Base-by-base conservation (phyloP, 2,797 vertebrate genomes). In the Oreonectes daqikongensis region DNA sequence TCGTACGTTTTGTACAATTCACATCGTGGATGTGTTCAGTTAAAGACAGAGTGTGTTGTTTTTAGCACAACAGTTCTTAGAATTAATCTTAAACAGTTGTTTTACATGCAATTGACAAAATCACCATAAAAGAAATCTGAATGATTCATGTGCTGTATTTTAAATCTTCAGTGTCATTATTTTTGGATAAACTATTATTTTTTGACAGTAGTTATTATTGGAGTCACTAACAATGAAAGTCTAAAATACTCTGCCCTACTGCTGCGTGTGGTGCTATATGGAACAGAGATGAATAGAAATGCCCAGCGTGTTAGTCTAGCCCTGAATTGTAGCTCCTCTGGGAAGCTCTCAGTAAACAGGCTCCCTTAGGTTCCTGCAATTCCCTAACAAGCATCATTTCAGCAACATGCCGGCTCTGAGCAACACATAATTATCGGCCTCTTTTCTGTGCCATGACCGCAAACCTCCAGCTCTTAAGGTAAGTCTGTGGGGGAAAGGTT, bases 381-480 rank as follows among this genome's bases (percentile, higher is more conserved):
- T 66, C 53, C 61, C 40, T 78, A 80, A 78, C 75, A 61, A 79
- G 65, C 46, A 74, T 75, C 55, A 64, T n/a, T 69, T 59, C 35
- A 78, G 55, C 53, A 65, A 18, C 46, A 77, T 66, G 69, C 35
- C 66, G 53, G n/a, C 44, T 72, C 46, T 42, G 66, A 63, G 52
- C 20, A 60, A 64, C 65, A 81, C 40, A 81, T 75, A 50, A 81
- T 78, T 40, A 72, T 30, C 9, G 14, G 20, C 22, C 18, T 67
- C 40, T 77, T 57, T 82, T 67, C 30, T 48, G 40, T 10, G 22
- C 28, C 24, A 10, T 53, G 52, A 76, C 20, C 55, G 20, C 5
- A 30, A 59, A 67, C 67, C 67, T 46, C n/a, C 18, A 28, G 9
- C 61, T 38, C 53, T 40, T 53, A 30, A 69, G 75, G 48, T 79